Percentiles rank a stretch among this genome's conserved stretches.
Conservation (phyloP, 2,888 invertebrate genomes). For the Apantesis nais region DNA sequence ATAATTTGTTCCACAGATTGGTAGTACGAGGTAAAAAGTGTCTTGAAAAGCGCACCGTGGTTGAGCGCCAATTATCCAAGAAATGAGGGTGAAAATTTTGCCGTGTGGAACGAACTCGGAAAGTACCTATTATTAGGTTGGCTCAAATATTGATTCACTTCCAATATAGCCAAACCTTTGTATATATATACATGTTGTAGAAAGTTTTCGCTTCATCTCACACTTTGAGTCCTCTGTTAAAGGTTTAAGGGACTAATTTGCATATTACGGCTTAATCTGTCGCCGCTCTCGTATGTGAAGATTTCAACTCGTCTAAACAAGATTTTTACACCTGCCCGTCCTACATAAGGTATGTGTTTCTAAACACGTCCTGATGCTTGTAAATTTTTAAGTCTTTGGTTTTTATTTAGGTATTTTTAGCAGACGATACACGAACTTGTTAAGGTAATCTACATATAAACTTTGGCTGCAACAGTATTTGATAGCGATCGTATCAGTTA, state of each 20-base stretch:
- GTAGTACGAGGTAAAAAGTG: too few species aligned
- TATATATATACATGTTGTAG: background rate
- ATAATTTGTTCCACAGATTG: too few species aligned
- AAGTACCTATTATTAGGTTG: background rate
- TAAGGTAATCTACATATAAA: background rate
- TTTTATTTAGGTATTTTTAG: background rate
- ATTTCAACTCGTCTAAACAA: constrained; percentile 56
- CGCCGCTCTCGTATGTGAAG: constrained; percentile 56
- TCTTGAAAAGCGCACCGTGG: too few species aligned
- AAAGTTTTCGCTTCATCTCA: constrained; percentile 31
- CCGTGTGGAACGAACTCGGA: too few species aligned
- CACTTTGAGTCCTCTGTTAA: constrained; percentile 41
- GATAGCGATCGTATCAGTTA: too few species aligned
- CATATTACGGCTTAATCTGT: constrained; percentile 73
- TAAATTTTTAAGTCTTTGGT: background rate
- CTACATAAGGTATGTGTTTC: background rate
- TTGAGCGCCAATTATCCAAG: too few species aligned
- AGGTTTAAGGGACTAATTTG: constrained; percentile 70
- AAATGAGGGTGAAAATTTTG: too few species aligned
- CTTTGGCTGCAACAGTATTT: background rate
- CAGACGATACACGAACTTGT: background rate
- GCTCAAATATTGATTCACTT: background rate
- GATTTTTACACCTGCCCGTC: constrained; percentile 53
- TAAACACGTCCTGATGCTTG: background rate
- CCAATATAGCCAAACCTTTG: background rate